These are phyloP conservation scores for Pristionchus arcanus DNA, from an alignment of 2,888 invertebrate genomes.

Conservation along the genomic window DNA sequence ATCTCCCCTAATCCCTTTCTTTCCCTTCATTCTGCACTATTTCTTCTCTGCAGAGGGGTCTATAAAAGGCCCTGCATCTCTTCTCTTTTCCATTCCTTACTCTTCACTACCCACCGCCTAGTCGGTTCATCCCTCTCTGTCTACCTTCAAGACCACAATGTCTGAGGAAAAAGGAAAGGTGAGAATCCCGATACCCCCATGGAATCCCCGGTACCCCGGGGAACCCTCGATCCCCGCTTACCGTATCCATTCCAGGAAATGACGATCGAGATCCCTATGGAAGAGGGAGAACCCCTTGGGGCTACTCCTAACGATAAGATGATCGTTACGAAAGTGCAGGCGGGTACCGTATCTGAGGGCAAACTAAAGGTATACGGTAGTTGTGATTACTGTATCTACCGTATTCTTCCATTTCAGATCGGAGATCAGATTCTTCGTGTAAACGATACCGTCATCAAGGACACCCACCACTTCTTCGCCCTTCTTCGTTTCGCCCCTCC, in stretches of 20 bases:
- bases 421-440: conserved; percentile 65
- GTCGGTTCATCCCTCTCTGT: conserved; percentile 5
- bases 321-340: conserved; percentile 72
- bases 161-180: neutral
- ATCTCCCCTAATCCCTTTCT: neutral
- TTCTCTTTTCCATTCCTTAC: conserved; percentile 3
- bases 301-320: conserved; percentile 76
- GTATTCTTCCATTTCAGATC: conserved; percentile 56
- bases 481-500: conserved; percentile 65
- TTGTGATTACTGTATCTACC: neutral
- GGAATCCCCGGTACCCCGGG: neutral
- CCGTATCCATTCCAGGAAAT: conserved; percentile 58
- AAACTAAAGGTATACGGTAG: conserved; percentile 66
- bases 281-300: conserved; percentile 76
- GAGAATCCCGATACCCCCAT: neutral
- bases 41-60: neutral
- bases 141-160: neutral
- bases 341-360: conserved; percentile 72
- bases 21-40: neutral
- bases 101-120: neutral
- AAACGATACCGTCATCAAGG: conserved; percentile 61
- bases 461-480: conserved; percentile 65
- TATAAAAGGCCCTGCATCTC: neutral
- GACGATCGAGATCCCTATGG: conserved; percentile 70
- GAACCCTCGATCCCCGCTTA: neutral